phyloP scores from a whole-genome alignment of 2,888 invertebrate genomes.

The Phyllotreta cruciferae region DNA sequence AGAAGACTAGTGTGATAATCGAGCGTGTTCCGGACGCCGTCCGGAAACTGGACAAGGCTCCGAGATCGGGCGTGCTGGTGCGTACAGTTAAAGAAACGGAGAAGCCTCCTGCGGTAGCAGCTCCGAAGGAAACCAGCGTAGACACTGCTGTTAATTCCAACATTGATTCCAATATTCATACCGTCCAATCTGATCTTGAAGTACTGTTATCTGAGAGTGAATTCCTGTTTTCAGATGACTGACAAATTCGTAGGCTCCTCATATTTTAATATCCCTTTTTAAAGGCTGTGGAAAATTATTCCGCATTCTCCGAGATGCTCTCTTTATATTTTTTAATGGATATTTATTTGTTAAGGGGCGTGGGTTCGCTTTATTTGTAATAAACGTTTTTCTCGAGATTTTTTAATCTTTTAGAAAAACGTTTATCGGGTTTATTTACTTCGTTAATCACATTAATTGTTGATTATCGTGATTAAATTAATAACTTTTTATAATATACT shows the following conservation, averaged over 20 bases:
- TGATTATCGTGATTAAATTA: background rate
- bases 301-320: constrained; percentile 24
- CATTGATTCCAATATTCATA: constrained; percentile 67
- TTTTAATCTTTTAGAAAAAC: constrained; percentile 2
- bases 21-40: constrained; percentile 63
- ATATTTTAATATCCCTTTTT: constrained; percentile 23
- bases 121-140: constrained; percentile 15
- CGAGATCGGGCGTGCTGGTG: constrained; percentile 62
- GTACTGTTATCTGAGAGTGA: constrained; percentile 67
- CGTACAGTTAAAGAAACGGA: constrained; percentile 50
- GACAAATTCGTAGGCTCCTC: constrained; percentile 31
- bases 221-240: constrained; percentile 62
- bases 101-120: constrained; percentile 3
- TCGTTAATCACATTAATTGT: constrained; percentile 2
- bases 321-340: constrained; percentile 14
- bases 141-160: constrained; percentile 46
- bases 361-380: constrained; percentile 12
- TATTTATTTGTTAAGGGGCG: constrained; percentile 1
- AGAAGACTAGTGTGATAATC: constrained; percentile 69
- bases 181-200: constrained; percentile 69
- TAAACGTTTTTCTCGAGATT: constrained; percentile 11
- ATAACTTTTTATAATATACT: constrained; percentile 1
- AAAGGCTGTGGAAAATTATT: constrained; percentile 29
- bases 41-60: constrained; percentile 46
- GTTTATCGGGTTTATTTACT: background rate